Base-by-base conservation (phyloP, 1,140 invertebrate genomes). In the Mercenaria mercenaria region DNA sequence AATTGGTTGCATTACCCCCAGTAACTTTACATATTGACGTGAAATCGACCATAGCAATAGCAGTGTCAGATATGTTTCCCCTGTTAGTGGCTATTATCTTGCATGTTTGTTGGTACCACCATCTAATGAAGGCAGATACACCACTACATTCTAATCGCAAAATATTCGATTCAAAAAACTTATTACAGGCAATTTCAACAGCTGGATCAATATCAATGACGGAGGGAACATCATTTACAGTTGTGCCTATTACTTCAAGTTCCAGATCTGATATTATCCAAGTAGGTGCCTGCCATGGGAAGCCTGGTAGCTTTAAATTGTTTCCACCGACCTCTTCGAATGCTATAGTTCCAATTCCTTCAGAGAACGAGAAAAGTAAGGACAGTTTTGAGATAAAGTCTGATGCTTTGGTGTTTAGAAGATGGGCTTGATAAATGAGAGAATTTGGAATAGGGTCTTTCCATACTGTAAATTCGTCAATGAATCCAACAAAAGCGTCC, bases 391-490 rank as follows among this genome's bases (percentile, higher is more conserved):
- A 47, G 23, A 84, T 34, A 64, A 93, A 92, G 29, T 47, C 59
- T 6, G 90, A 81, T 13, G 81, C 59, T 39, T 90, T 89, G 10
- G 83, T 82, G 81, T 92, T 91, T 37, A 93, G 86, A n/a, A 69
- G 61, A 59, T 92, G 86, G 0, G 90, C 88, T 69, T 93, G 92
- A 59, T 90, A 93, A 18, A 92, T 81, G 11, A 92, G 29, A n/a
- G 83, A 81, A 6, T 74, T 52, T 34, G 92, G 91, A 61, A 93
- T 88, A 43, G 91, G 72, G 10, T 56, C 74, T 11, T 85, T 91
- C 93, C 93, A 93, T 15, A 93, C 79, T 26, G 88, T 80, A 6
- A 93, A 37, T 81, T 92, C 91, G 79, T 93, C 92, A 39, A 92
- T 92, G 29, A 85, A 29, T 18, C 92, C 93, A 88, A 72, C 41